Percentiles rank a stretch among this genome's conserved stretches.
phyloP scores from a whole-genome alignment of 2,113 vertebrate species.

The Ailuropoda melanoleuca region DNA sequence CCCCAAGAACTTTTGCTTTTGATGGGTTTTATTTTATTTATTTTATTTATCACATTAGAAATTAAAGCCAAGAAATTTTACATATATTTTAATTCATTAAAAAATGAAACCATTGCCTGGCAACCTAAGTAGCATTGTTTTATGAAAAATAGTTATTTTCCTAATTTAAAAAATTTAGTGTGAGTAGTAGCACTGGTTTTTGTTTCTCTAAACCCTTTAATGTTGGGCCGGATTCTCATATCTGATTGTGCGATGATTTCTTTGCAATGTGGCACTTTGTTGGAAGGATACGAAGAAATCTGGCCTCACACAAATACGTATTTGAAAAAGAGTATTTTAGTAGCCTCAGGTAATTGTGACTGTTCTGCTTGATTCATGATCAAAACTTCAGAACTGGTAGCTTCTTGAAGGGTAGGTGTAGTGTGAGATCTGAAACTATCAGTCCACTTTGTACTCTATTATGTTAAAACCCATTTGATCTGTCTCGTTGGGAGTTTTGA shows the following conservation, averaged over 20 bases:
- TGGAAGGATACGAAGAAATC: neutral
- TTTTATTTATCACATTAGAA: neutral
- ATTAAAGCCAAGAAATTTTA: conserved; percentile 2
- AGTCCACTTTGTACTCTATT: neutral
- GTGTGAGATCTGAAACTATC: neutral
- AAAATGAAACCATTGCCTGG: neutral
- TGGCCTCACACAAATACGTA: neutral
- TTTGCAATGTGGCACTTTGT: neutral
- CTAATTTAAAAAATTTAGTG: neutral
- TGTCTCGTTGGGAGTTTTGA: neutral
- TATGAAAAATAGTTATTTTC: neutral
- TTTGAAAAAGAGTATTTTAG: neutral
- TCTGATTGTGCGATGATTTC: neutral
- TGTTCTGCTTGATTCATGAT: neutral
- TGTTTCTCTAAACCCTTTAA: neutral
- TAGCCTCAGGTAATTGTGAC: neutral
- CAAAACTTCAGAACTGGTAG: neutral
- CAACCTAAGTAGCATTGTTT: conserved; percentile 14
- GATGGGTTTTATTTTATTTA: neutral
- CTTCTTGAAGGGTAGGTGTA: neutral
- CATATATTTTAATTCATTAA: neutral
- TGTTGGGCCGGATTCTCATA: neutral
- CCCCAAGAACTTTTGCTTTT: neutral
- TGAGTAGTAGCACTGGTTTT: neutral
- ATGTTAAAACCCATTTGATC: neutral